Base-by-base conservation (phyloP, 2,113 vertebrate genomes). In the Dendropsophus ebraccatus region DNA sequence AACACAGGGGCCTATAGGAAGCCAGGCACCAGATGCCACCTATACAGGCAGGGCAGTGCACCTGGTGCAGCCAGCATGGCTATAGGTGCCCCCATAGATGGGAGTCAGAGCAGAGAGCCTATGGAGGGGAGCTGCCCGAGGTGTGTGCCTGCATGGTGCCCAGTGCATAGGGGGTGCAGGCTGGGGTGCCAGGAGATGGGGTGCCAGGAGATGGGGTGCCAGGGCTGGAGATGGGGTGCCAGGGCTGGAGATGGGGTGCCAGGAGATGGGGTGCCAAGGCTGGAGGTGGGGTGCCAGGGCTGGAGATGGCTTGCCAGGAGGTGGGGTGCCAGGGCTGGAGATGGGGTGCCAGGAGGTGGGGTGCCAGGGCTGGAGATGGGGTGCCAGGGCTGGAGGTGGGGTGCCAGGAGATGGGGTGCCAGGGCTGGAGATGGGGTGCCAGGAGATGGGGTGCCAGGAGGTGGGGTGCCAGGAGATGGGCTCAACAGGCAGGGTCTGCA, bases 401-500 rank as follows among this genome's bases (percentile, higher is more conserved):
- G 11, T 73, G 12, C 2, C 17, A 7, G 49, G 32, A 14, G n/a
- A n/a, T n/a, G n/a, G n/a, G n/a, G n/a, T n/a, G n/a, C n/a, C 50
- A 32, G n/a, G n/a, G n/a, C n/a, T n/a, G 56, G 58, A 14, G 25
- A 17, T 73, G 72, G 72, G 77, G n/a, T n/a, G n/a, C n/a, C n/a
- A n/a, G n/a, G n/a, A 32, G 37, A 60, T 11, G 45, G 69, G 82
- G 11, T 73, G 12, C 2, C 17, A 7, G 49, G 32, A 14, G n/a
- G n/a, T n/a, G n/a, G n/a, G n/a, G n/a, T n/a, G n/a, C n/a, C 50
- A 32, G 56, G 58, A 14, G 25, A 17, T 73, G 72, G 72, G 77
- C 84, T 86, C 84, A 86, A 86, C 84, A 86, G 85, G 85, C 85
- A 86, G 74, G 60, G 74, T 65, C 16, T 85, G 73, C 83, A 84